Evolutionary conservation across 2,797 vertebrate species (phyloP).

Genomic region (Hoplostethus mediterraneus): DNA sequence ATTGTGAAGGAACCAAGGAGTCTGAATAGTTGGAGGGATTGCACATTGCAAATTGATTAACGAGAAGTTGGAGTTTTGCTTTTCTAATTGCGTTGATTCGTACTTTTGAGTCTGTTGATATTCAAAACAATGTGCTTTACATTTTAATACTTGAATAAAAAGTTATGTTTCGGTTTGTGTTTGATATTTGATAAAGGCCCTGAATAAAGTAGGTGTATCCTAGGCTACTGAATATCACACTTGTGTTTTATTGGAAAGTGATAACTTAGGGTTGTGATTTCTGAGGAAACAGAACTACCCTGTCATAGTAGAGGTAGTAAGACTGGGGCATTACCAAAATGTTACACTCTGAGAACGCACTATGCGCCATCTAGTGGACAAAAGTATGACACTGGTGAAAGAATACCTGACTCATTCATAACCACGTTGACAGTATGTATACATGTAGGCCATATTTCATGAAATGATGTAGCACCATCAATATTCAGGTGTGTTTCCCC

Average conservation of each 20-base stretch:
- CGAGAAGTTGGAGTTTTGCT: slow-evolving; percentile 79
- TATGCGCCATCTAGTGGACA: slow-evolving; percentile 24
- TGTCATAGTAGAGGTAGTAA: too few species aligned
- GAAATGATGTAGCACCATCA: background rate
- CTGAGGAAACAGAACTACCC: background rate
- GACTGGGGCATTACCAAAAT: background rate
- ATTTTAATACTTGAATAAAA: slow-evolving; percentile 92
- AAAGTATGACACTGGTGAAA: background rate
- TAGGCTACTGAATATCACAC: slow-evolving; percentile 21
- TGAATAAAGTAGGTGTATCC: slow-evolving; percentile 43
- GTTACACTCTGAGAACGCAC: background rate
- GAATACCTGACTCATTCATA: background rate
- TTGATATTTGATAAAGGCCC: slow-evolving; percentile 43
- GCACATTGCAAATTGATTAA: slow-evolving; percentile 75
- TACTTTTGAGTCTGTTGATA: slow-evolving; percentile 83
- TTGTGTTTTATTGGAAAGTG: slow-evolving; percentile 28
- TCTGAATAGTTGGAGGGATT: slow-evolving; percentile 51
- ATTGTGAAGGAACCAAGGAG: slow-evolving; percentile 56
- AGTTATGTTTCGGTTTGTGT: slow-evolving; percentile 81
- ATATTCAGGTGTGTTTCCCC: background rate
- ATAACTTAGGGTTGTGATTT: background rate
- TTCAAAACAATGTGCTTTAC: slow-evolving; percentile 86
- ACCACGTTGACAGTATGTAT: background rate
- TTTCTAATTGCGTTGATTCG: slow-evolving; percentile 87
- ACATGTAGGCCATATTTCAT: background rate